phyloP scores from a whole-genome alignment of 2,113 vertebrate genomes.

The Peucedramus taeniatus region DNA sequence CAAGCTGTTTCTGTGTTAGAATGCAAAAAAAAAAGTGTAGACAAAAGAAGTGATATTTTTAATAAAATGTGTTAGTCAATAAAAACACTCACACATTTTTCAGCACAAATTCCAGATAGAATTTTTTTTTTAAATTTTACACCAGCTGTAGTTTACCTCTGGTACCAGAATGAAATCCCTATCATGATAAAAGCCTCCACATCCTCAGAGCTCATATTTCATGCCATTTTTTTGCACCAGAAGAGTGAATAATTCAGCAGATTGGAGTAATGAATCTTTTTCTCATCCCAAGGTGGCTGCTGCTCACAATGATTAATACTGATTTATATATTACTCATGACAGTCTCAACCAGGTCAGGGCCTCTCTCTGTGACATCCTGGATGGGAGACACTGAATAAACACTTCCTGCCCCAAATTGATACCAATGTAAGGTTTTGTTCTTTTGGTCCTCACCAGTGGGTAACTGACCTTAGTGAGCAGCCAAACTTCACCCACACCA shows the following conservation, averaged over 20 bases:
- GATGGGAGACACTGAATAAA: background rate
- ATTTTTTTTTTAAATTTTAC: background rate
- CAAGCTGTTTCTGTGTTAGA: background rate
- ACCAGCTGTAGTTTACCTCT: slow-evolving; percentile 23
- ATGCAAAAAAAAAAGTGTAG: background rate
- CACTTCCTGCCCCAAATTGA: background rate
- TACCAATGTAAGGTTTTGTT: background rate
- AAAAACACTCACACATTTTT: background rate
- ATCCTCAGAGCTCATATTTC: slow-evolving; percentile 53
- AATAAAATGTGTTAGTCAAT: background rate
- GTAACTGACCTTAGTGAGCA: background rate
- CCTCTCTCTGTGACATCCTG: background rate
- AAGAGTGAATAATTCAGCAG: slow-evolving; percentile 68
- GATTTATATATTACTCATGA: slow-evolving; percentile 59
- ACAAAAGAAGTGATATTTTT: background rate
- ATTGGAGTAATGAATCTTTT: slow-evolving; percentile 67
- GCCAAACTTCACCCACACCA: background rate
- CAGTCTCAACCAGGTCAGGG: slow-evolving; percentile 35
- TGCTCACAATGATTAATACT: slow-evolving; percentile 52
- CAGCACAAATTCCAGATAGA: background rate
- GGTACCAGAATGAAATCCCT: background rate
- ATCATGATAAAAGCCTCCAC: slow-evolving; percentile 26
- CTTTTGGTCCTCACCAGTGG: background rate
- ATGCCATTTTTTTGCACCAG: slow-evolving; percentile 65
- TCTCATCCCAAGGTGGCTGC: slow-evolving; percentile 61